These are phyloP conservation scores for Passer montanus DNA, from an alignment of 2,113 vertebrate species.

Conservation along the genomic window DNA sequence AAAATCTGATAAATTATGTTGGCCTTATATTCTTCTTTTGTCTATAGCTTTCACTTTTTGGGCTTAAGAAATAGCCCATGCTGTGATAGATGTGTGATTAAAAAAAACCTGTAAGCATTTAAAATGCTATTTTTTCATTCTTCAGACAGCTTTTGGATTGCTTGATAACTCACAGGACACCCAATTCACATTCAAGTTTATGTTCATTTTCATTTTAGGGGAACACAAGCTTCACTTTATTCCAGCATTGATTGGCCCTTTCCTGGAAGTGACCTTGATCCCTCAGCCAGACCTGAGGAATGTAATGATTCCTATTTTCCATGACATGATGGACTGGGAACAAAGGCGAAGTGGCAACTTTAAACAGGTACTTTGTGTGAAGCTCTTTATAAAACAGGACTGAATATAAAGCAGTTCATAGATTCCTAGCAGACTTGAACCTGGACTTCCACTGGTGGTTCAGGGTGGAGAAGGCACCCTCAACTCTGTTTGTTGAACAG, in stretches of 20 bases:
- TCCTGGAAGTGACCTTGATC: slow-evolving; percentile 97
- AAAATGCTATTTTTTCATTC: neutral
- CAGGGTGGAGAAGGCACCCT: neutral
- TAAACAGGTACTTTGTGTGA: slow-evolving; percentile 85
- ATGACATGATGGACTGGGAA: slow-evolving; percentile 99
- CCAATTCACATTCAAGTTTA: neutral
- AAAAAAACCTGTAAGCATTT: neutral
- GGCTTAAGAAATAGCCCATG: neutral
- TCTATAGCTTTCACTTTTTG: neutral
- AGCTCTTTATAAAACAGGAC: neutral
- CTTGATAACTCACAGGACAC: neutral
- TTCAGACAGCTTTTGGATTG: neutral
- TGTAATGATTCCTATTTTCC: slow-evolving; percentile 99
- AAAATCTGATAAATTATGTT: neutral
- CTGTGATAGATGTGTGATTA: neutral
- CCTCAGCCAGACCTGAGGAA: slow-evolving; percentile 96
- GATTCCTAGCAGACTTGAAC: neutral
- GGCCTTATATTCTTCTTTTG: neutral
- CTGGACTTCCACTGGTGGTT: neutral
- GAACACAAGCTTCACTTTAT: slow-evolving; percentile 98
- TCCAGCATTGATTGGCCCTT: slow-evolving; percentile 96
- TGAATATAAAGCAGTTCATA: neutral
- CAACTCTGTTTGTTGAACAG: neutral
- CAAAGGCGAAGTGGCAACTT: slow-evolving; percentile 95
- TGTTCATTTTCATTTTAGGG: slow-evolving; percentile 73